Evolutionary conservation across 2,113 vertebrate genomes (phyloP), one percentile per base, ranked within the genome.

Genomic region (Oreochromis spilurus): DNA sequence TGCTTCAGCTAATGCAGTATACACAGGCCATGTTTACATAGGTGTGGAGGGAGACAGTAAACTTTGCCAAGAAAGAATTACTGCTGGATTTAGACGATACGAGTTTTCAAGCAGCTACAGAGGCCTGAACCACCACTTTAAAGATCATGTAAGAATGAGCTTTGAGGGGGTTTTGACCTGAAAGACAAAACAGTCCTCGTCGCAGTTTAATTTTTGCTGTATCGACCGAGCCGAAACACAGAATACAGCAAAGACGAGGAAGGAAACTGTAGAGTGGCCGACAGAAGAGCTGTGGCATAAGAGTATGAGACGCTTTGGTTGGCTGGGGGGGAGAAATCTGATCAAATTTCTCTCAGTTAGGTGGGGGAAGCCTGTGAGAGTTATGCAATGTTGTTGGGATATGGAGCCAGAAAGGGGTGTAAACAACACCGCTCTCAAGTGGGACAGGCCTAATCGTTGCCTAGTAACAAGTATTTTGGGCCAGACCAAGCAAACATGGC

Each of bases 391-490:
- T 88, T 91, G 93, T 94, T 90, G 84, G 92, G 89, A 92, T 83
- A 54, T 57, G 57, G 67, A 88, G 94, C 94, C 96, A 96, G 92
- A 91, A 75, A 94, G 86, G 93, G 92, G 95, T 95, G 95, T 97
- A 92, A 95, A 96, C 95, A 96, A 90, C 52, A 90, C 89, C 52
- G 75, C 62, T 88, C 90, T 89, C 83, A 89, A 94, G 88, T 94
- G 91, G 95, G 96, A 95, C 85, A 90, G 95, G 93, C 93, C 93
- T 91, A 54, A 45, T 84, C 84, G 96, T 97, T 96, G 96, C 96
- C 89, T 96, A 89, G 96, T 91, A 96, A 96, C 96, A 93, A 94
- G 95, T 96, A 96, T 97, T 97, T 97, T 96, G 96, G 94, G 94
- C 95, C 95, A 94, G 93, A 96, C 86, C 77, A 93, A 90, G 95